Conservation (phyloP, 1,140 invertebrate genomes). For the Bilobella aurantiaca region DNA sequence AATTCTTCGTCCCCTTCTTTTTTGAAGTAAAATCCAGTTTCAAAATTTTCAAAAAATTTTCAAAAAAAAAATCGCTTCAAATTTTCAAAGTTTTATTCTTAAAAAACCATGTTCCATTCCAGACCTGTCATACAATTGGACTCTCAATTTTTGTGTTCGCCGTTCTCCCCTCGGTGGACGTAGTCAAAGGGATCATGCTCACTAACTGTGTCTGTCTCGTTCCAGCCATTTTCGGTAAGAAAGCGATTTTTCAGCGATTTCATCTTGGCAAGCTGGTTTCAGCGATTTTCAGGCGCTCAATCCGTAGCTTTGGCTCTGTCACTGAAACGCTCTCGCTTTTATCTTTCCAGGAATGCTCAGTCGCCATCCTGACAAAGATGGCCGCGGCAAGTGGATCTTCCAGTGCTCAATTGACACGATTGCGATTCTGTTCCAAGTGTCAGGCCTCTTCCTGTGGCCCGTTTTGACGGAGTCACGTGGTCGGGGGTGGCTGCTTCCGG, state of each 20-base stretch:
- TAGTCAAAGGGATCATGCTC: slow-evolving; percentile 82
- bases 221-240: slow-evolving; percentile 61
- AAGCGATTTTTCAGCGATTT: neutral
- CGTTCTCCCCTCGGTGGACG: slow-evolving; percentile 79
- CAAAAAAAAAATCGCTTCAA: too few species aligned
- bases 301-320: too few species aligned
- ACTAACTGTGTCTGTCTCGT: slow-evolving; percentile 86
- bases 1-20: slow-evolving; percentile 60
- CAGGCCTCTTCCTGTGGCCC: slow-evolving; percentile 82
- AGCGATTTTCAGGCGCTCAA: too few species aligned
- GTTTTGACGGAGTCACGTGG: slow-evolving; percentile 49
- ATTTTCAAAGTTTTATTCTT: too few species aligned
- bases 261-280: too few species aligned
- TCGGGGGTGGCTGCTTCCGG: slow-evolving; percentile 71
- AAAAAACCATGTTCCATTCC: neutral
- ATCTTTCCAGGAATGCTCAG: slow-evolving; percentile 28
- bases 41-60: too few species aligned
- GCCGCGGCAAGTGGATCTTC: slow-evolving; percentile 28
- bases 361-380: slow-evolving; percentile 27
- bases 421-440: slow-evolving; percentile 72
- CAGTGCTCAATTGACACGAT: slow-evolving; percentile 53
- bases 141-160: slow-evolving; percentile 71
- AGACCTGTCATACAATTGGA: slow-evolving; percentile 70
- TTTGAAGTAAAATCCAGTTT: slow-evolving; percentile 55
- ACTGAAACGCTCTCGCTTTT: slow-evolving; percentile 5